Conservation (phyloP, 2,888 invertebrate species). For the Drosophila nigricruria region DNA sequence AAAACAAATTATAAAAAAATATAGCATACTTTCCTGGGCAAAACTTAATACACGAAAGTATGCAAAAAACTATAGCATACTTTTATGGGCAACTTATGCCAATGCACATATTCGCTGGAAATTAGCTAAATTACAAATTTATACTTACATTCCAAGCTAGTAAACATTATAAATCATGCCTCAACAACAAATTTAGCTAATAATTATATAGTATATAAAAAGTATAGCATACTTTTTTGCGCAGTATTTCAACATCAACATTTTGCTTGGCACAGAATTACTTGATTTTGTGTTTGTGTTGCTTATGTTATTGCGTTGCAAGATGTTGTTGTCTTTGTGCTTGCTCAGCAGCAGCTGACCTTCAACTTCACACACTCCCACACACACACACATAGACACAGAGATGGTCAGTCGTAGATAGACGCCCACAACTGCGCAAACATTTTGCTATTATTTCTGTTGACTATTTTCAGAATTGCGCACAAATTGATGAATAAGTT, state of each 20-base stretch:
- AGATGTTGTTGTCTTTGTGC: constrained; percentile 51
- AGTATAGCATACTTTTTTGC: constrained; percentile 39
- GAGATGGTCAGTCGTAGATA: constrained; percentile 12
- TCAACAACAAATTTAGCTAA: not conserved
- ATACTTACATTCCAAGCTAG: not conserved
- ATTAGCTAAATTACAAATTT: not conserved
- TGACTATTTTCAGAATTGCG: constrained; percentile 65
- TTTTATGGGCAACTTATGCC: not conserved
- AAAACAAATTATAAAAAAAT: not conserved
- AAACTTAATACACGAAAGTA: not conserved
- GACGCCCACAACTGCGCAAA: constrained; percentile 21
- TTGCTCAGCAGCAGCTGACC: constrained; percentile 64
- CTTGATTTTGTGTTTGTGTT: constrained; percentile 18
- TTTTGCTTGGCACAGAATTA: constrained; percentile 3
- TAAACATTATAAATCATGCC: not conserved
- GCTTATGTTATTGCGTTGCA: constrained; percentile 36
- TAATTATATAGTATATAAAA: not conserved
- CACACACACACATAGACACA: constrained; percentile 6
- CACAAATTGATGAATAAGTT: constrained; percentile 73
- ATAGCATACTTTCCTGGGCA: not conserved
- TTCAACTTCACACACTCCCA: constrained; percentile 36
- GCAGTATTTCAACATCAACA: constrained; percentile 27
- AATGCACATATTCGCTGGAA: not conserved
- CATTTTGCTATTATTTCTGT: constrained; percentile 55
- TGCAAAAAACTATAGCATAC: not conserved